Percentiles rank a stretch among this genome's conserved stretches.
Evolutionary conservation across 2,113 vertebrate species (phyloP).

Genomic region (Archocentrus centrarchus): DNA sequence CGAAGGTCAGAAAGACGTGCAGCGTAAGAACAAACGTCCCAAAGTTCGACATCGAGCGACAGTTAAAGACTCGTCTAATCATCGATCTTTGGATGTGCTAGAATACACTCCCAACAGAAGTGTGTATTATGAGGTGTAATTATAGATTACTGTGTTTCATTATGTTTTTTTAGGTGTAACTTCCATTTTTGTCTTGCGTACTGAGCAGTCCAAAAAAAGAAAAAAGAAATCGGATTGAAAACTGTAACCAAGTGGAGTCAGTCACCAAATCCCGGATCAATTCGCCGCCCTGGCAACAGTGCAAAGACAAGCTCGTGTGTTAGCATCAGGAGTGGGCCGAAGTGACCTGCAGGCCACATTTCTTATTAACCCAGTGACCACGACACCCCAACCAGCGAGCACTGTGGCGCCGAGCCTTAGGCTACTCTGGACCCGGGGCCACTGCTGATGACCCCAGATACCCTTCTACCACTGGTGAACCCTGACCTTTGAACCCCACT

Average conservation of each 20-base stretch:
- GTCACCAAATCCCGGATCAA: conserved; percentile 43
- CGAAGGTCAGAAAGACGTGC: neutral
- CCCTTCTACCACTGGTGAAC: conserved; percentile 57
- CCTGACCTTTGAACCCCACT: conserved; percentile 69
- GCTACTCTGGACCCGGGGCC: conserved; percentile 43
- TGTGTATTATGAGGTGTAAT: neutral
- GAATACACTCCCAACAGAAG: neutral
- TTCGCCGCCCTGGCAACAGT: conserved; percentile 43
- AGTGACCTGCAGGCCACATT: conserved; percentile 75
- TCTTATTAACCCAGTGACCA: conserved; percentile 78
- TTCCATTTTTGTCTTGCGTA: neutral
- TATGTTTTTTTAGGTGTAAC: neutral
- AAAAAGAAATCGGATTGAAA: conserved; percentile 37
- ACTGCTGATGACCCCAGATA: conserved; percentile 76
- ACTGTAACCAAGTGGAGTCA: conserved; percentile 47
- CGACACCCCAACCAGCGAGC: conserved; percentile 55
- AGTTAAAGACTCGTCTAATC: neutral
- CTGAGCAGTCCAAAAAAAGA: neutral
- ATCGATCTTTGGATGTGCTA: neutral
- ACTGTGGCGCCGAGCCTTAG: conserved; percentile 60
- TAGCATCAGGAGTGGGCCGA: conserved; percentile 75
- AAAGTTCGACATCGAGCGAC: conserved; percentile 10
- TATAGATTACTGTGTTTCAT: neutral
- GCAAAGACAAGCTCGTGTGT: conserved; percentile 61
- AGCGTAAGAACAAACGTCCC: neutral